A percentile compares a stretch with the other conserved stretches of the same genome.
These are phyloP conservation scores for Holothuria leucospilota DNA, from an alignment of 53 echinoderm and acorn worm genomes.

Conservation along the genomic window DNA sequence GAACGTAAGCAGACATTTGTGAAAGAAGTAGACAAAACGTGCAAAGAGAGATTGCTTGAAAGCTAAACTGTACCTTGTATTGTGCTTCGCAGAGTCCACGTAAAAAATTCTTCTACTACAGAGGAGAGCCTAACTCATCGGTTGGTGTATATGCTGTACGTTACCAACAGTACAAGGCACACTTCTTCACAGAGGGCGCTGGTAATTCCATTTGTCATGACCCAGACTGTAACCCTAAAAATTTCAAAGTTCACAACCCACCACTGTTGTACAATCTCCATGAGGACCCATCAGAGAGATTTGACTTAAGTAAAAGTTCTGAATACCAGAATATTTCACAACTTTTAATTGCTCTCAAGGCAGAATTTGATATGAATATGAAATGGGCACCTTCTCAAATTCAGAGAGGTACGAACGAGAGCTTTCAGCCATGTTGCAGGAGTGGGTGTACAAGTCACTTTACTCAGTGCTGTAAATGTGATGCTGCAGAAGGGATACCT, in stretches of 20 bases:
- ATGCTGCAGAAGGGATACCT: slow-evolving; percentile 12
- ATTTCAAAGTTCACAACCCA: slow-evolving; percentile 62
- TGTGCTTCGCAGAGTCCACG: slow-evolving; percentile 70
- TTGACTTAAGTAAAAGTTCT: slow-evolving; percentile 58
- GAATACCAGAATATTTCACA: slow-evolving; percentile 56
- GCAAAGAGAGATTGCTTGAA: too few relatives aligned
- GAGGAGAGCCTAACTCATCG: slow-evolving; percentile 52
- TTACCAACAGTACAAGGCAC: slow-evolving; percentile 92
- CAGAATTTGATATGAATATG: slow-evolving; percentile 70
- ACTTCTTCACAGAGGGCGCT: slow-evolving; percentile 84
- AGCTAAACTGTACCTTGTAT: too few relatives aligned
- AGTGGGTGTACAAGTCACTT: slow-evolving; percentile 72
- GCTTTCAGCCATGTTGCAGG: slow-evolving; percentile 90
- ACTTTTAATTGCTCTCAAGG: slow-evolving; percentile 55
- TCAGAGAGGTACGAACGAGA: slow-evolving; percentile 44
- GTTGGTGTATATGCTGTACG: slow-evolving; percentile 84
- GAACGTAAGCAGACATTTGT: too few relatives aligned
- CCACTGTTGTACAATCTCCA: slow-evolving; percentile 88
- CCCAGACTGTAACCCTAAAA: slow-evolving; percentile 76
- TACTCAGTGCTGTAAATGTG: slow-evolving; percentile 82
- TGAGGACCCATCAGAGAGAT: slow-evolving; percentile 86
- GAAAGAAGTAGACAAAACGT: too few relatives aligned
- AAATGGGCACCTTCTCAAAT: slow-evolving; percentile 75
- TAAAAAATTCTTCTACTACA: slow-evolving; percentile 84
- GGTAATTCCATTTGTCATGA: slow-evolving; percentile 64